Percentiles rank a stretch among this genome's conserved stretches.
Evolutionary conservation across 2,113 vertebrate genomes (phyloP).

Genomic region (Cochlearius cochlearius): DNA sequence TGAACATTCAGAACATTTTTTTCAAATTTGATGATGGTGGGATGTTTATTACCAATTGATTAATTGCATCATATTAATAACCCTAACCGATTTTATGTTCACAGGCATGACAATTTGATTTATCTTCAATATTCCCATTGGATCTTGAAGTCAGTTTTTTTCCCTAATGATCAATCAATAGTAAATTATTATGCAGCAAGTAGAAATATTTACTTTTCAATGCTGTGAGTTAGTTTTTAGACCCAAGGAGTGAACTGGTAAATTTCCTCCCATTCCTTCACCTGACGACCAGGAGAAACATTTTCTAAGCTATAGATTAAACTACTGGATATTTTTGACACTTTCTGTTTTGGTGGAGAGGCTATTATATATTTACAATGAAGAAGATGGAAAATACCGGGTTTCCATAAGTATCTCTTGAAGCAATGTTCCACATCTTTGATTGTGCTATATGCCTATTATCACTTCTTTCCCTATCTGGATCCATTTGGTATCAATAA

Average conservation of each 20-base stretch:
- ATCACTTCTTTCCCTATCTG: not conserved
- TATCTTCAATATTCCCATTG: not conserved
- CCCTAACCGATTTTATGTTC: not conserved
- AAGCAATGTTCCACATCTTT: not conserved
- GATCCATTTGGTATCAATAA: not conserved
- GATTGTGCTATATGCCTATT: not conserved
- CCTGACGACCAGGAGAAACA: not conserved
- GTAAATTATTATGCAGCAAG: not conserved
- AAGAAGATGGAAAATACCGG: not conserved
- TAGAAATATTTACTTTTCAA: not conserved
- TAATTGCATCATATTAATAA: not conserved
- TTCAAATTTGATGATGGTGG: not conserved
- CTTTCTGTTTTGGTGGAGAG: not conserved
- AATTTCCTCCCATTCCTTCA: not conserved
- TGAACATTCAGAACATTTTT: not conserved
- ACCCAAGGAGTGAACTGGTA: not conserved
- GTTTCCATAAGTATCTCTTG: not conserved
- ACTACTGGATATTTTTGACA: not conserved
- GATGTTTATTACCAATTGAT: not conserved
- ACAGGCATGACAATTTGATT: not conserved
- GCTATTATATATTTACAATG: not conserved
- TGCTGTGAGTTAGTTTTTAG: not conserved
- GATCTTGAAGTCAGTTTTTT: not conserved
- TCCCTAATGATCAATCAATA: not conserved
- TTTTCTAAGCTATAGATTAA: not conserved